Evolutionary conservation across 2,113 vertebrate species (phyloP).

Genomic region (Dendrocopos noguchii): DNA sequence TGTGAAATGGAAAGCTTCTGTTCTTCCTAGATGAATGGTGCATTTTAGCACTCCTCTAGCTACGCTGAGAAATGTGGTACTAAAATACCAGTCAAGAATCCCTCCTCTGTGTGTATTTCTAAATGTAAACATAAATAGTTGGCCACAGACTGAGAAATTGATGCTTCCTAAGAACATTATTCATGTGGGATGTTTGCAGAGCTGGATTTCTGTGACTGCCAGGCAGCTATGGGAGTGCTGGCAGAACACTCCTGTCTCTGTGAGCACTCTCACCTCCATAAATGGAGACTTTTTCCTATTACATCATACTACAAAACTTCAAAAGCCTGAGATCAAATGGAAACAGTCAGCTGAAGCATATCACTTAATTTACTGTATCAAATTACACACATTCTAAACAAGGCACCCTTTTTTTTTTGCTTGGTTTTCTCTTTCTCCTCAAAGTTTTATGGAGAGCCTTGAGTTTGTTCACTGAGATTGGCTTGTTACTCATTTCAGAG

Average conservation of each 20-base stretch:
- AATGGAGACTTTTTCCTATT: constrained; percentile 40
- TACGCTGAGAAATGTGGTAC: background rate
- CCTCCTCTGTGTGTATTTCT: background rate
- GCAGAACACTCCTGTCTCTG: constrained; percentile 5
- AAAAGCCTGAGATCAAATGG: constrained; percentile 32
- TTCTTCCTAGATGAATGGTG: background rate
- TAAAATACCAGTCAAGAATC: background rate
- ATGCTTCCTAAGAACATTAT: background rate
- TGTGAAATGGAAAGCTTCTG: background rate
- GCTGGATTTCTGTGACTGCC: background rate
- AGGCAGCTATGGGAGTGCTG: background rate
- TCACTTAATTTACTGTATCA: background rate
- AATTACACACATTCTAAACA: background rate
- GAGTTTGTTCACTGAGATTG: background rate
- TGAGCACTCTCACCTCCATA: constrained; percentile 3
- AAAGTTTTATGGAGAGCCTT: background rate
- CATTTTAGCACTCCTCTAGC: background rate
- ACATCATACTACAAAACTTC: constrained; percentile 16
- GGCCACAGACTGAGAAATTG: background rate
- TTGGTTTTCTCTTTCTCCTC: background rate
- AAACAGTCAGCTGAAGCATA: background rate
- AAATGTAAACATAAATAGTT: background rate
- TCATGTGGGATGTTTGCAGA: background rate
- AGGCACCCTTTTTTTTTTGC: background rate
- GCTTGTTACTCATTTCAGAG: background rate